Evolutionary conservation across 2,888 invertebrate genomes (phyloP).

Genomic region (Patella pellucida): DNA sequence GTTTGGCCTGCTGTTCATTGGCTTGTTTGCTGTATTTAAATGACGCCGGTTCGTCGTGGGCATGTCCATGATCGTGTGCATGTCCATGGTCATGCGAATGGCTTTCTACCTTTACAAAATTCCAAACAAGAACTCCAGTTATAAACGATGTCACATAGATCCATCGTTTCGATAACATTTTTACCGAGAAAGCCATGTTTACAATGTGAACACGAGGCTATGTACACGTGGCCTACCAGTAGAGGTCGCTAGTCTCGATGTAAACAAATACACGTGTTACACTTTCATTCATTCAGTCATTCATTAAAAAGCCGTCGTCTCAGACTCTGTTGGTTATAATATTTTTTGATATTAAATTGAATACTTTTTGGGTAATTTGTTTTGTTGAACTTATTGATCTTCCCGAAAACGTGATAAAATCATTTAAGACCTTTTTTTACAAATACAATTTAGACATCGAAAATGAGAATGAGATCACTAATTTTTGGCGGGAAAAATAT

Average conservation of each 20-base stretch:
- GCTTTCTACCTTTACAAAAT: background rate
- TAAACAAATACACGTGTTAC: slow-evolving; percentile 24
- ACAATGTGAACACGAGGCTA: slow-evolving; percentile 15
- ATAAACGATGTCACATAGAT: slow-evolving; percentile 12
- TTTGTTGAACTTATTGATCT: too few species aligned
- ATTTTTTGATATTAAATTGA: too few species aligned
- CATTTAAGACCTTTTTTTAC: too few species aligned
- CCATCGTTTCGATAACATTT: slow-evolving; percentile 9
- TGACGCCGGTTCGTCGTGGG: slow-evolving; percentile 77
- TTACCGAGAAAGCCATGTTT: slow-evolving; percentile 21
- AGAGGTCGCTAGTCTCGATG: slow-evolving; percentile 9
- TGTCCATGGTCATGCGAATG: slow-evolving; percentile 26
- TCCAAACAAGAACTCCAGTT: slow-evolving; percentile 17
- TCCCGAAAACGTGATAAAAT: too few species aligned
- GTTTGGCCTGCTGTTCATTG: slow-evolving; percentile 69
- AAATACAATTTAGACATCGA: too few species aligned
- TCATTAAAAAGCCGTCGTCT: too few species aligned
- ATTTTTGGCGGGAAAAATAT: too few species aligned
- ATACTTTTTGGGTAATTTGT: too few species aligned
- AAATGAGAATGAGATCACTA: too few species aligned
- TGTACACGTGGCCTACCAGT: slow-evolving; percentile 22
- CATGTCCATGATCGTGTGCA: slow-evolving; percentile 43
- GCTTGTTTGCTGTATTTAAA: slow-evolving; percentile 88
- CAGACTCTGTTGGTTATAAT: too few species aligned
- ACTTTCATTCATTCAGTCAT: too few species aligned